Evolutionary conservation across 2,797 vertebrate species (phyloP).

Genomic region (Peromyscus eremicus): DNA sequence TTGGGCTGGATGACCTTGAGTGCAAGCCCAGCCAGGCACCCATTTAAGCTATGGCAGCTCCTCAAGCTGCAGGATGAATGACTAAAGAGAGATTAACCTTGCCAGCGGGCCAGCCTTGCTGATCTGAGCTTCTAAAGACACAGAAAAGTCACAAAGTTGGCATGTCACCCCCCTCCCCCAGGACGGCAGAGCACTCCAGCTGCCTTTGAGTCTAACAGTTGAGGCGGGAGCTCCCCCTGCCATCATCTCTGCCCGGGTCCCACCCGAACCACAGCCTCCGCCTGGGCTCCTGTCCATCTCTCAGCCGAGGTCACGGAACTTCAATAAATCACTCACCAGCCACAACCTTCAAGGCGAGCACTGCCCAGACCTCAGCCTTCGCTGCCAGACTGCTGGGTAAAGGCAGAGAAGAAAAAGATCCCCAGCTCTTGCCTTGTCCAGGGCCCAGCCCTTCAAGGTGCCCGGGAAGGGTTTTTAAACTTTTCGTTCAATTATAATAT

Average conservation of each 20-base stretch:
- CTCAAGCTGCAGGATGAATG: neutral
- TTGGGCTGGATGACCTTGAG: neutral
- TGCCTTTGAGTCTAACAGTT: neutral
- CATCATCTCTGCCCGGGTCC: neutral
- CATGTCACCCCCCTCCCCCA: neutral
- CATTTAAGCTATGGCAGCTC: neutral
- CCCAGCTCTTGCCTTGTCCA: neutral
- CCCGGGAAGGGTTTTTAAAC: neutral
- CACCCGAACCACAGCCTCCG: neutral
- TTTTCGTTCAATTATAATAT: neutral
- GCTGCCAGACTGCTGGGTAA: neutral
- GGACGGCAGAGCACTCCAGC: neutral
- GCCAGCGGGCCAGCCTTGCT: neutral
- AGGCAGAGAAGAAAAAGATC: neutral
- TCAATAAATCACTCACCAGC: neutral
- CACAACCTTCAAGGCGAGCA: neutral
- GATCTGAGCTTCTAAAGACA: neutral
- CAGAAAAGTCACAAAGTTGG: neutral
- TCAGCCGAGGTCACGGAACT: neutral
- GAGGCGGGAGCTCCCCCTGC: rapidly evolving
- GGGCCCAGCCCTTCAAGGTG: neutral
- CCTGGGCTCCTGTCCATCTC: neutral
- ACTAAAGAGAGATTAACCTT: slow-evolving; percentile 12
- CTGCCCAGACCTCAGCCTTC: neutral
- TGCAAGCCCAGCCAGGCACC: neutral